Evolutionary conservation across 2,797 vertebrate genomes (phyloP), one percentile per base, ranked within the genome.

Genomic region (Pangasius macronema): DNA sequence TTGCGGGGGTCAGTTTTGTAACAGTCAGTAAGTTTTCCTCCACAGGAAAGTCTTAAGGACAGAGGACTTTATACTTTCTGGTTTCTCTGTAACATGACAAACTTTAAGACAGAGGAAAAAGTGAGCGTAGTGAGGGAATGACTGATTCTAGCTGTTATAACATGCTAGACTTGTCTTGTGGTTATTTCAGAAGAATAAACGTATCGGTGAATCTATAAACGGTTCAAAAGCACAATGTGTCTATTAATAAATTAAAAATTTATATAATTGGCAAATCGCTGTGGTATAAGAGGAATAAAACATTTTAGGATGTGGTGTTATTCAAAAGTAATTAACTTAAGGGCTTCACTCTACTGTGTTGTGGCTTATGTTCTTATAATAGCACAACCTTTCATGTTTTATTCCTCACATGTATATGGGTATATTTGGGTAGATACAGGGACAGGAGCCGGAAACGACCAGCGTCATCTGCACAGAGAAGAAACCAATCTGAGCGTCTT

Each of bases 401-500:
- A 24, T 80, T 57, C 6, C 30, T 59, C 16, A 16, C 3, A 33
- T 55, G 3, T 85, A 8, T 85, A 2, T 57, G 22, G 77, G 18
- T 67, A 53, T 75, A 27, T 72, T 73, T 76, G 49, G 55, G 18
- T 61, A 84, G 18, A 77, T 85, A 68, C n/a, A 96, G 95, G 89
- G 95, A 95, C 85, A 88, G 84, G 11, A 30, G 1, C 59, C 92
- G 91, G 1, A 92, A 86, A 13, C 90, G 79, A 4, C 46, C 89
- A 0, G 80, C 80, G 0, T 80, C 63, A 0, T 46, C 77, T 20
- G 82, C 75, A 0, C 77, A 90, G 7, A 90, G 89, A 82, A 79
- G 33, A 7, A 83, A 30, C 2, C 93, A 92, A 36, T 27, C 93
- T 49, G 91, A 89, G 20, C 89, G 91, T 73, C 93, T 97, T 82